Evolutionary conservation across 2,113 vertebrate species (phyloP), one percentile per base, ranked within the genome.

Genomic region (Taxidea taxus): DNA sequence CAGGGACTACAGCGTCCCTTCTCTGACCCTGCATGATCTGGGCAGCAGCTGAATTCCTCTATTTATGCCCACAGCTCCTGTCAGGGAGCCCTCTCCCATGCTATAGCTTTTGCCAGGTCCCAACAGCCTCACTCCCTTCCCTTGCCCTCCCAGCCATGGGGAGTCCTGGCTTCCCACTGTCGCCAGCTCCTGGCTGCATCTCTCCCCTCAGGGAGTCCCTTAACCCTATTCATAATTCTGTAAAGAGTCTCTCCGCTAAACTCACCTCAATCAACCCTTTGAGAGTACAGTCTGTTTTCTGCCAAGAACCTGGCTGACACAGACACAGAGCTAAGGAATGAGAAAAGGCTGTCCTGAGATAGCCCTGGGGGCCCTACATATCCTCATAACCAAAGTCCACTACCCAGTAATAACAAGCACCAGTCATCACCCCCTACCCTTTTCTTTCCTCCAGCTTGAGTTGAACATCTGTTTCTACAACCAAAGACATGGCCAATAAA

Each of bases 1-100:
- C 60, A 39, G 10, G 25, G 39, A 74, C n/a, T 1, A 25, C 4
- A 20, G 9, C 15, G 3, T 14, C n/a, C 58, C n/a, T 4, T 27
- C 10, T 44, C 6, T 4, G 1, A 1, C 0, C 1, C 21, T 20
- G 9, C 2, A 0, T 20, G 34, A 27, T 10, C 4, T 20, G 4
- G 25, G 27, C 21, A 72, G 74, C 21, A 20, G 58, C 58, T 78
- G 23, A 60, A 14, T 29, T 47, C 34, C 51, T 68, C 56, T 18
- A 0, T 14, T 64, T 31, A 7, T 4, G 21, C 31, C 82, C 11
- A 75, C 31, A 34, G 29, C 12, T 14, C 20, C 13, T 31, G 10
- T 14, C 31, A 25, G 51, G n/a, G 66, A 34, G 9, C 54, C 54
- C 39, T 96, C 39, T 27, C 11, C 34, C 2, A 10, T 0, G 37